Evolutionary conservation across 2,888 invertebrate genomes (phyloP), one percentile per base, ranked within the genome.

Genomic region (Osedax fenrisi): DNA sequence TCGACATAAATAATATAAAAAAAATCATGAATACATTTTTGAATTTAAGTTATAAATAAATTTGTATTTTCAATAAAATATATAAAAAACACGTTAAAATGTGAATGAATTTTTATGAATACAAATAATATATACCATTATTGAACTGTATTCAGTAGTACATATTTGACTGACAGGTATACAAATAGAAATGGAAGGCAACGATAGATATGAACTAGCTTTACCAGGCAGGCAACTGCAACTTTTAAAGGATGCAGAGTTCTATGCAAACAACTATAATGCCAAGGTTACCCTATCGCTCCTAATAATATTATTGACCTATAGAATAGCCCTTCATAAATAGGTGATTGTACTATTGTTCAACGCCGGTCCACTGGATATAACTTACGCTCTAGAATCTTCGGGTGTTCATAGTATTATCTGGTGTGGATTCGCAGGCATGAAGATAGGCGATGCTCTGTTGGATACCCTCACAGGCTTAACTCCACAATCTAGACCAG

Each of bases 371-470:
- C 83, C 83, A 1, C 78, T 83, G 26, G 81, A 83, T 76, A 79
- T 83, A 24, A 78, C 79, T 2, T 80, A 80, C 78, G 81, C 81
- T 10, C 80, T 81, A 26, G 73, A 75, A 1, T 77, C 77, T 26
- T 23, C 75, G 0, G 70, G 75, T 2, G 79, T 84, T 0, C 67
- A 61, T 0, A 80, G 80, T 66, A 82, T 80, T 75, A 26, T 83
- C 3, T 79, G 80, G 74, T 81, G 82, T 70, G 81, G 81, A 76
- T 82, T 81, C 76, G 83, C 84, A 2, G 83, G 81, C 2, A 82
- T 83, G 77, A 77, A 80, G 0, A 79, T 82, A 2, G 84, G 84
- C 0, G 79, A 78, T 21, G 82, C 83, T 2, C 74, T 84, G 10
- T 76, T 76, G 22, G 77, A 78, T 26, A 79, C 81, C 1, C 69